Conservation (phyloP, 2,113 vertebrate species). For the Butorides virescens region DNA sequence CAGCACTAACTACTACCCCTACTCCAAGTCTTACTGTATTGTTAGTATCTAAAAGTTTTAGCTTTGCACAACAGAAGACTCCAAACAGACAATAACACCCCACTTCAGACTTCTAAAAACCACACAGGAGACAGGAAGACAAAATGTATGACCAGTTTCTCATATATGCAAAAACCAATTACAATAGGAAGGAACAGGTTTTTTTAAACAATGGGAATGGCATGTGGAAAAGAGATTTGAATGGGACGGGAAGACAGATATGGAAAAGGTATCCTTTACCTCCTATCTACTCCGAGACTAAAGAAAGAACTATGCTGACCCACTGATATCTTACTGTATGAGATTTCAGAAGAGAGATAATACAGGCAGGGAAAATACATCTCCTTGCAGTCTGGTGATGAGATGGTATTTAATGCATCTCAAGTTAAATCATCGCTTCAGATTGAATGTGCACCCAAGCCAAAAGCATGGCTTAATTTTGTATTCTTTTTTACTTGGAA, state of each 20-base stretch:
- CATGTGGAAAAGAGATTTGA: conserved; percentile 9
- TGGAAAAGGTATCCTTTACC: neutral
- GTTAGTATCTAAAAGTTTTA: neutral
- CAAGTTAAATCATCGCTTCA: neutral
- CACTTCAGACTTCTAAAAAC: neutral
- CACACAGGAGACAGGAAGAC: neutral
- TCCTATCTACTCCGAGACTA: neutral
- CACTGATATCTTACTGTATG: neutral
- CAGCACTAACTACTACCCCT: neutral
- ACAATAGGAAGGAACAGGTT: neutral
- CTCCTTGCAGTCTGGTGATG: neutral
- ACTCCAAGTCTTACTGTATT: neutral
- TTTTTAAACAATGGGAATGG: conserved; percentile 25
- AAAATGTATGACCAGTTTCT: neutral
- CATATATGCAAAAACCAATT: neutral
- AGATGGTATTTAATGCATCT: neutral
- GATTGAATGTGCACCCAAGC: neutral
- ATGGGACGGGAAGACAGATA: neutral
- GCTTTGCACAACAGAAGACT: neutral
- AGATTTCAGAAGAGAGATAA: neutral
- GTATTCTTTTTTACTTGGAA: neutral
- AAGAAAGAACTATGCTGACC: neutral
- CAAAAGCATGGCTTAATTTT: neutral
- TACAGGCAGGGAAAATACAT: neutral
- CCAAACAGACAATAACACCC: neutral